Percentiles rank a stretch among this genome's conserved stretches.
Evolutionary conservation across 2,888 invertebrate species (phyloP).

Genomic region (Lumbricus terrestris): DNA sequence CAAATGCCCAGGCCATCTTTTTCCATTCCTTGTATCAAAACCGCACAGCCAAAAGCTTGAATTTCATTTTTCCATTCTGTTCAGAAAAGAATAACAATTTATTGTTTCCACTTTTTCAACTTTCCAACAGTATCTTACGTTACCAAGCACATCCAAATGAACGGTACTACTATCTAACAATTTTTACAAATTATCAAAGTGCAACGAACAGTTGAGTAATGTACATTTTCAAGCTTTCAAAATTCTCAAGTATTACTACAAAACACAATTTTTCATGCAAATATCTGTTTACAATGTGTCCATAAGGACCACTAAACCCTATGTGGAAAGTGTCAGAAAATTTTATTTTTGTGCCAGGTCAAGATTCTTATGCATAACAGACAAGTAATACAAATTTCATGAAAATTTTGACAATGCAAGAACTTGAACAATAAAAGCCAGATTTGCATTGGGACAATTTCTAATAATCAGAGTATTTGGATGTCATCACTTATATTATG

Average conservation of each 20-base stretch:
- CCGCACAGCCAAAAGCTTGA: not conserved
- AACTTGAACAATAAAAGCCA: not conserved
- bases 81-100: not conserved
- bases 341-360: not conserved
- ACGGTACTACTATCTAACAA: not conserved
- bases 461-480: not conserved
- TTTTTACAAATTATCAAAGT: too few relatives aligned
- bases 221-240: not conserved
- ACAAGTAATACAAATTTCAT: not conserved
- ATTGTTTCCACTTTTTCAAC: not conserved
- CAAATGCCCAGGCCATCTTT: not conserved
- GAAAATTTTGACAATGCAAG: not conserved
- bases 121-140: not conserved
- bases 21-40: not conserved
- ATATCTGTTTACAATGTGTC: not conserved
- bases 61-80: not conserved
- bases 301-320: not conserved
- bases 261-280: not conserved
- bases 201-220: not conserved
- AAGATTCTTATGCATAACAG: not conserved
- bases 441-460: not conserved
- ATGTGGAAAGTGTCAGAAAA: not conserved
- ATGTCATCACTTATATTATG: too few relatives aligned
- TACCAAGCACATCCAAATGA: not conserved
- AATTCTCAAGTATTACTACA: constrained; percentile 3